Base-by-base conservation (phyloP, 2,113 vertebrate genomes). In the Phylloscopus whistleri region DNA sequence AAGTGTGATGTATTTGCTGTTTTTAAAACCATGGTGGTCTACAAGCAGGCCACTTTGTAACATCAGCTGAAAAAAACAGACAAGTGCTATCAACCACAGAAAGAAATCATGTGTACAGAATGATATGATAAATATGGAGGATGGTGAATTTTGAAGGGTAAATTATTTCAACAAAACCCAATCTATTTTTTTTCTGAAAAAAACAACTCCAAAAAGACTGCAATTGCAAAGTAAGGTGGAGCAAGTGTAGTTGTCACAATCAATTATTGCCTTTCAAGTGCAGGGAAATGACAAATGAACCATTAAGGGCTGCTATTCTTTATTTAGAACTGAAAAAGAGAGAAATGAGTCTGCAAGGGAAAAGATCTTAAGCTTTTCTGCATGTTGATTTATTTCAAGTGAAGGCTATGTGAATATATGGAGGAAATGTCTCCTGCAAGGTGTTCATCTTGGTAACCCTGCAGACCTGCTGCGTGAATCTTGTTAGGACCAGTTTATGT, bases 201-300 rank as follows among this genome's bases (percentile, higher is more conserved):
- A 84, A 91, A 53, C 9, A 43, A 59, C 48, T 41, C 43, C 28
- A 39, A 59, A 37, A 41, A 58, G 35, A 74, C 52, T 78, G 49
- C 11, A 18, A 43, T n/a, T 79, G 49, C 28, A 78, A 93, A 95
- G 55, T 44, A 60, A 27, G 78, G 52, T 74, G 24, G 58, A 74
- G 73, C 96, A 97, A 98, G 92, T 97, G 97, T 96, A 98, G 97
- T 98, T 97, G 26, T 94, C 96, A 77, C 97, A 96, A 64, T 96
- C 81, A 35, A 92, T 88, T 22, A 96, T 64, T 56, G 98, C 94
- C 73, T 93, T 97, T 84, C 98, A 83, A 96, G 49, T 37, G 96
- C 97, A 51, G 93, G 95, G 81, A 95, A 59, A 98, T 84, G 59
- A 94, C 94, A 55, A 98, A 84, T 6, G 98, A 98, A 89, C 98